Percentiles rank a stretch among this genome's conserved stretches.
These are phyloP conservation scores for Corella eumyota DNA, from an alignment of 23 tunicate species.

Conservation along the genomic window DNA sequence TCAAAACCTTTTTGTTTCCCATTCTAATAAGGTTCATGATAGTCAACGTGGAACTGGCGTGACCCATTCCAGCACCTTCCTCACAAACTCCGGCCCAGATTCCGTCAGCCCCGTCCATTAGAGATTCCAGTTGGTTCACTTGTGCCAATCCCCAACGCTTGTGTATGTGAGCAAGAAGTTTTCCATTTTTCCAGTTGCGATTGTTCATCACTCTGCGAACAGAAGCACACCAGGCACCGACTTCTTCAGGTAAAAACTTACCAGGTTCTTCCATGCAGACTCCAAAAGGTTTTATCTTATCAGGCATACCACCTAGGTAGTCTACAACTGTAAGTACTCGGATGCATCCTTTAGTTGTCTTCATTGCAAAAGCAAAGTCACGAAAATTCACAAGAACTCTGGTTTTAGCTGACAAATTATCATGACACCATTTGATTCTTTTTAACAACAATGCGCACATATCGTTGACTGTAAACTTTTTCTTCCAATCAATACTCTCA, in stretches of 20 bases:
- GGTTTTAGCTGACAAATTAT: conserved; percentile 7
- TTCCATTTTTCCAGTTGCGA: conserved; percentile 18
- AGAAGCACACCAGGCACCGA: conserved; percentile 22
- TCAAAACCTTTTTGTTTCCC: conserved; percentile 22
- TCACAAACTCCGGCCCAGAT: conserved; percentile 26
- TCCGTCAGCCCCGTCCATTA: conserved; percentile 25
- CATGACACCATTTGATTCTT: conserved; percentile 17
- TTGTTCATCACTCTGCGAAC: conserved; percentile 15
- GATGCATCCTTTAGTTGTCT: conserved; percentile 3
- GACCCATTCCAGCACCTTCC: conserved; percentile 21
- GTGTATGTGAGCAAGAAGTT: conserved; percentile 10
- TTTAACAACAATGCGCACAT: too few species aligned
- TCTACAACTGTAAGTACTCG: conserved; percentile 10
- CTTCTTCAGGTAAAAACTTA: conserved; percentile 14
- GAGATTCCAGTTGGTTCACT: conserved; percentile 14
- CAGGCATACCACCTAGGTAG: conserved; percentile 10
- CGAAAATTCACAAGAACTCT: conserved; percentile 7
- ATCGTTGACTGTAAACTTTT: too few species aligned
- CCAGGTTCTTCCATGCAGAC: conserved; percentile 19
- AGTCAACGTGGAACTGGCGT: conserved; percentile 14
- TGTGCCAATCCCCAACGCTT: conserved; percentile 16
- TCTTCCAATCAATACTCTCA: too few species aligned
- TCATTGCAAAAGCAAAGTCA: conserved; percentile 19
- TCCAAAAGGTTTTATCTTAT: too few species aligned
- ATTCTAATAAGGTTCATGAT: conserved; percentile 19